phyloP scores from a whole-genome alignment of 2,113 vertebrate genomes.

The Furnarius figulus region DNA sequence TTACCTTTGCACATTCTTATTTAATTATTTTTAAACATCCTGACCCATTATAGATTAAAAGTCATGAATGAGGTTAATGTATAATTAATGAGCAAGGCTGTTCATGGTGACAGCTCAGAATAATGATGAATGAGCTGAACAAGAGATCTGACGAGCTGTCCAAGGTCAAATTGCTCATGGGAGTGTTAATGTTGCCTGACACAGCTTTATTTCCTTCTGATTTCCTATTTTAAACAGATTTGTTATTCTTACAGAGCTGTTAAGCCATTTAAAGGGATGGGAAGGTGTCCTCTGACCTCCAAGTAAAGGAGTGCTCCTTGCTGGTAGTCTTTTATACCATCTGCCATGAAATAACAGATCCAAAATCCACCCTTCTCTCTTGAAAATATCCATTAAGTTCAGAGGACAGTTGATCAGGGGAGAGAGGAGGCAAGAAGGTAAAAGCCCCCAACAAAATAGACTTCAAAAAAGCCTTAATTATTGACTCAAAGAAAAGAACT shows the following conservation, averaged over 20 bases:
- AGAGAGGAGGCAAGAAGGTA: not conserved
- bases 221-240: conserved; percentile 48
- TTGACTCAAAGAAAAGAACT: not conserved
- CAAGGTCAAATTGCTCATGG: conserved; percentile 45
- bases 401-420: not conserved
- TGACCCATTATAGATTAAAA: conserved; percentile 59
- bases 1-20: not conserved
- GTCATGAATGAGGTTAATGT: conserved; percentile 60
- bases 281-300: not conserved
- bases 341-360: not conserved
- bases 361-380: not conserved
- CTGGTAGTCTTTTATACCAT: not conserved
- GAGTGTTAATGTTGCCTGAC: conserved; percentile 16
- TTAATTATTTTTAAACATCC: conserved; percentile 56
- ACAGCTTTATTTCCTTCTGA: conserved; percentile 28
- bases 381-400: not conserved
- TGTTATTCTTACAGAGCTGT: conserved; percentile 1
- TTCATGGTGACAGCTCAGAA: conserved; percentile 31
- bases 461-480: not conserved
- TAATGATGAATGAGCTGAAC: conserved; percentile 67
- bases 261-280: not conserved
- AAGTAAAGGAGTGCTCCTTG: not conserved
- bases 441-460: not conserved
- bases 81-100: conserved; percentile 63
- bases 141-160: conserved; percentile 9